Base-by-base conservation (phyloP, 2,888 invertebrate species). In the Ophion costatus region DNA sequence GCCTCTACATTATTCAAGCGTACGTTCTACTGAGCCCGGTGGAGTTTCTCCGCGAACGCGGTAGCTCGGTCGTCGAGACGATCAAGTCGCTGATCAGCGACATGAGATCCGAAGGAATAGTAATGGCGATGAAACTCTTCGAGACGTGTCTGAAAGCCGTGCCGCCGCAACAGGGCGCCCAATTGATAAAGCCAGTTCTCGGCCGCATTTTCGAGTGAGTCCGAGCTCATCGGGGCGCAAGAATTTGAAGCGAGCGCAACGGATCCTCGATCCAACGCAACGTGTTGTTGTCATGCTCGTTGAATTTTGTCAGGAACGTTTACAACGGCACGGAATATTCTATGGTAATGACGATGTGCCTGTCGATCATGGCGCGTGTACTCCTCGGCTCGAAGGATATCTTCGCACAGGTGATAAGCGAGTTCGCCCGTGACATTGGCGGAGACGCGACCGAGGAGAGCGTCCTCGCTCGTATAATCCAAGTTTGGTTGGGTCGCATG, bases 401-500 rank as follows among this genome's bases (percentile, higher is more conserved):
- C 83, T 94, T 94, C 88, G 90, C 91, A 11, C 73, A 93, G 90
- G 87, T 90, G 64, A 89, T 92, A 70, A 88, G 88, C 79, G 92
- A 93, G 87, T 79, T 92, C 45, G 83, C 91, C 0, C 90, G 88
- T 38, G 88, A 88, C 71, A 80, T 90, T 61, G 90, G 94, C 71
- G 93, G 94, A 0, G 93, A 94, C 83, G 86, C 93, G 61, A 95
- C 95, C 42, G 96, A 96, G 5, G 95, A 96, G 82, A 95, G 95
- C 82, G 96, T 97, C 76, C 94, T 98, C 73, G 95, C 95, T 71
- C 95, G 95, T 89, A 95, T 98, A 45, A 94, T 98, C 70, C 96
- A 96, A 87, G 95, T 96, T 0, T 98, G 98, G 97, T 95, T 97
- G 9, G 95, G 96, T 86, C 96, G 96, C 93, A 97, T 98, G 96